These are phyloP conservation scores for Jaculus jaculus DNA, from an alignment of 2,113 vertebrate species.

Conservation along the genomic window DNA sequence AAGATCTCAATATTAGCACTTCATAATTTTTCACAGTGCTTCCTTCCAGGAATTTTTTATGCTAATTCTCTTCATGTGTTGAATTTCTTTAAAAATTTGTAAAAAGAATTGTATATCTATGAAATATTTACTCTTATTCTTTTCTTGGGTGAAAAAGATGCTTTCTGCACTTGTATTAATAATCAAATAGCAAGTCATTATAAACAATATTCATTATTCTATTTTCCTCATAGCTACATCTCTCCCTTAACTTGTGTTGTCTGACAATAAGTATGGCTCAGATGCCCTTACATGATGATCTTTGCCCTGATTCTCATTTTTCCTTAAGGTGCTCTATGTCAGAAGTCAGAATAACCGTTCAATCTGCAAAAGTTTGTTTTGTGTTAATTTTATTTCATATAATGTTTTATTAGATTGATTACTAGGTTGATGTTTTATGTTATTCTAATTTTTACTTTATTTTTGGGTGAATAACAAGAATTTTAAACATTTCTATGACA, in stretches of 20 bases:
- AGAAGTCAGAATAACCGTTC: background rate
- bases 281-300: background rate
- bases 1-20: no score
- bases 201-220: background rate
- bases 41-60: background rate
- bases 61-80: background rate
- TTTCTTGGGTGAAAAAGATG: background rate
- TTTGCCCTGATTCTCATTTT: background rate
- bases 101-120: background rate
- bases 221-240: background rate
- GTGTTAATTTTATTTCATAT: background rate
- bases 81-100: background rate
- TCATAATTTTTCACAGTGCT: no score
- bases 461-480: background rate
- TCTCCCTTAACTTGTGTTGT: background rate
- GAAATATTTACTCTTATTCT: background rate
- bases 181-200: background rate
- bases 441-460: background rate
- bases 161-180: background rate
- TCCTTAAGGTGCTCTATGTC: background rate
- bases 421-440: background rate
- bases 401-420: background rate
- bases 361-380: background rate
- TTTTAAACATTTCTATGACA: background rate
- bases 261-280: background rate